Percentiles rank a stretch among this genome's conserved stretches.
Evolutionary conservation across 2,113 vertebrate species (phyloP).

Genomic region (Pseudopodoces humilis): DNA sequence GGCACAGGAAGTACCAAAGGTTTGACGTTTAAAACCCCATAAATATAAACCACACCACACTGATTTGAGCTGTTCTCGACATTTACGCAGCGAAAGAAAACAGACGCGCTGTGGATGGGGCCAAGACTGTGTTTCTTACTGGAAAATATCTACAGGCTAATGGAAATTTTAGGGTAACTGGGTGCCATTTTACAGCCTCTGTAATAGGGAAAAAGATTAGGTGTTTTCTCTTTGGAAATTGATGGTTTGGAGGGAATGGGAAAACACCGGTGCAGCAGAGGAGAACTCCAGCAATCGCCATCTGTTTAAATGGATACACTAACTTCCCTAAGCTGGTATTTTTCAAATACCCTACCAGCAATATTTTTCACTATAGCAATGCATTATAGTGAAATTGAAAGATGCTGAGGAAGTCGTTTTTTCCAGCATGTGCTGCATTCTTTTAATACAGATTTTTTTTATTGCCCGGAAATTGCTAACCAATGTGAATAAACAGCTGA

Average conservation of each 20-base stretch:
- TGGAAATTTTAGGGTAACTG: background rate
- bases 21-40: background rate
- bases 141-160: background rate
- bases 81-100: rapidly evolving
- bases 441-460: conserved; percentile 19
- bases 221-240: background rate
- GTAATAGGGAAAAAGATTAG: background rate
- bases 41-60: background rate
- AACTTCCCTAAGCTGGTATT: conserved; percentile 5
- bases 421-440: conserved; percentile 35
- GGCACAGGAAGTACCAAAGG: background rate
- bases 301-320: conserved; percentile 8
- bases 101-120: rapidly evolving
- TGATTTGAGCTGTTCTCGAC: background rate
- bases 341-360: conserved; percentile 21
- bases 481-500: background rate
- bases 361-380: background rate
- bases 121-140: background rate
- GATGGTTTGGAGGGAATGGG: conserved; percentile 22
- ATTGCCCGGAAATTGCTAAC: conserved; percentile 45
- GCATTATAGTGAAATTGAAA: conserved; percentile 2
- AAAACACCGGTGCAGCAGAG: conserved; percentile 25
- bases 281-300: conserved; percentile 22
- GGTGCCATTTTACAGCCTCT: conserved; percentile 9
- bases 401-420: conserved; percentile 38